Conservation (phyloP, 2,113 vertebrate species). For the Corythaeola cristata region DNA sequence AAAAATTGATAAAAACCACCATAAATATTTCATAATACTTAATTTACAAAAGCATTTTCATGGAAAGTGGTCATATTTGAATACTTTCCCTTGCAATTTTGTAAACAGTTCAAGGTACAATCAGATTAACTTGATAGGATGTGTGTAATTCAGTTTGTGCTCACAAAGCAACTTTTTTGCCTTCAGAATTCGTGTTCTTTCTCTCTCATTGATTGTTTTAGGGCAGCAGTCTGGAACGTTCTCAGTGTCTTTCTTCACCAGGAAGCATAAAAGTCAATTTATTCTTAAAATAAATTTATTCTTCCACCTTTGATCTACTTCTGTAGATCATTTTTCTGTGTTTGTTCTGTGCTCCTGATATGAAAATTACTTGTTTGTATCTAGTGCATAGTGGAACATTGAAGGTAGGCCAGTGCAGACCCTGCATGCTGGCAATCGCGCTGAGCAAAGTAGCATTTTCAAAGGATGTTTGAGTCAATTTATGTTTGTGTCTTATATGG, state of each 20-base stretch:
- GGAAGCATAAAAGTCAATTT: background rate
- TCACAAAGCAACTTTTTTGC: background rate
- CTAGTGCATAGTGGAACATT: background rate
- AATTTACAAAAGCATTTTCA: background rate
- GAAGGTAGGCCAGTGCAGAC: background rate
- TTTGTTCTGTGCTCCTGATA: background rate
- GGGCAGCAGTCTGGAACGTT: background rate
- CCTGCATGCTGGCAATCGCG: too few species aligned
- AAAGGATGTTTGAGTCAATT: background rate
- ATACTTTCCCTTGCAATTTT: background rate
- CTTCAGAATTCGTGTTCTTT: background rate
- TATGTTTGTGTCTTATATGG: too few species aligned
- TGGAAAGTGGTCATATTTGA: background rate
- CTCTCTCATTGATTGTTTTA: background rate
- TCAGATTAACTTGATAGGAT: background rate
- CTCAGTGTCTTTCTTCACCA: background rate
- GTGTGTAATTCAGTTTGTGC: background rate
- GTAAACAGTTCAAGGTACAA: slow-evolving; percentile 8
- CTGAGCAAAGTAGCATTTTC: background rate
- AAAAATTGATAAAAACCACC: background rate
- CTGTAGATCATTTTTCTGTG: background rate
- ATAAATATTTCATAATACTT: background rate
- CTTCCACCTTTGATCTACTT: background rate
- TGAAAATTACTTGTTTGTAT: background rate
- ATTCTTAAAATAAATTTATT: background rate